These are phyloP conservation scores for Chironomus tepperi DNA, from an alignment of 1,140 invertebrate genomes.

Conservation along the genomic window DNA sequence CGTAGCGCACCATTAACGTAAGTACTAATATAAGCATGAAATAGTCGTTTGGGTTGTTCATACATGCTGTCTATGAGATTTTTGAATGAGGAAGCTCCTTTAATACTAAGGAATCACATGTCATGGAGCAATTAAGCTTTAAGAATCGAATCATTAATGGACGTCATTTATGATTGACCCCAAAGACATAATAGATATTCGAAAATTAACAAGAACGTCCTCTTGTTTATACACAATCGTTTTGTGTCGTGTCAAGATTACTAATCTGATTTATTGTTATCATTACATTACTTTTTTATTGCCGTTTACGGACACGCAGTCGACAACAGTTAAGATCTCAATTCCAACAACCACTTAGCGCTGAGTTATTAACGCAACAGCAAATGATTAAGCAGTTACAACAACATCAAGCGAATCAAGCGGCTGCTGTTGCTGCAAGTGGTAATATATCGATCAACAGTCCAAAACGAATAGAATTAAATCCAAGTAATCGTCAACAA, in stretches of 20 bases:
- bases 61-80: constrained; percentile 22
- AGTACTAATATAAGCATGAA: constrained; percentile 18
- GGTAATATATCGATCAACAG: constrained; percentile 26
- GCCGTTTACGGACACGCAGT: background rate
- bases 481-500: background rate
- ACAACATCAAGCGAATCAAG: constrained; percentile 26
- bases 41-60: background rate
- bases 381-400: constrained; percentile 31
- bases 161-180: constrained; percentile 8
- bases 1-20: constrained; percentile 33
- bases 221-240: too few species aligned
- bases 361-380: constrained; percentile 37
- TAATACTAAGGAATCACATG: too few species aligned
- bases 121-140: too few species aligned
- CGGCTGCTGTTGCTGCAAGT: constrained; percentile 26
- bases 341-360: constrained; percentile 28
- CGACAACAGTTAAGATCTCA: constrained; percentile 8
- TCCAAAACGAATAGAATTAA: constrained; percentile 21
- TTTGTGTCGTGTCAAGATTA: too few species aligned
- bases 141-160: too few species aligned
- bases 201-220: background rate
- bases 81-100: too few species aligned
- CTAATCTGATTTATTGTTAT: background rate
- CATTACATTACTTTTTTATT: background rate
- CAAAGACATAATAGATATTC: constrained; percentile 13